phyloP scores from a whole-genome alignment of 2,888 invertebrate species.

The Cistogaster globosa region DNA sequence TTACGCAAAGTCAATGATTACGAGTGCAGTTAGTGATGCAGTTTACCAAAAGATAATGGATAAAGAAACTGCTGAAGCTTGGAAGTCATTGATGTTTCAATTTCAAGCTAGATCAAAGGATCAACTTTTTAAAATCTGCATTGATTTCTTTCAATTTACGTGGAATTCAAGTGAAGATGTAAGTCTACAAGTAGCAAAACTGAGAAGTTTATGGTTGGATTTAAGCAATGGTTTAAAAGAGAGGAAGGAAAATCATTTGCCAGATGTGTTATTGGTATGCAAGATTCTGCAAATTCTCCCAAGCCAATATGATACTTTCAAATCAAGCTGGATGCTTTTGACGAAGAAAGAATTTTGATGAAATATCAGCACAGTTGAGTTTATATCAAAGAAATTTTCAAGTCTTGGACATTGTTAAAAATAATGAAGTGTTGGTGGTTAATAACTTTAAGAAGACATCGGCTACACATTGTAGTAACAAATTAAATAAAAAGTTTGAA shows the following conservation, averaged over 20 bases:
- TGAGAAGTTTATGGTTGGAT: no score
- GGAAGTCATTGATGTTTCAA: conserved; percentile 73
- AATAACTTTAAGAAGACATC: conserved; percentile 7
- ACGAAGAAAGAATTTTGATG: conserved; percentile 20
- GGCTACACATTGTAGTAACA: no score
- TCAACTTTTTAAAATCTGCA: conserved; percentile 77
- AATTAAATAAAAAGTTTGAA: no score
- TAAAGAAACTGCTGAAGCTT: conserved; percentile 76
- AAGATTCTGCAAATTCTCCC: conserved; percentile 55
- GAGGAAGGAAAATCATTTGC: no score
- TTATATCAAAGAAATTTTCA: conserved; percentile 16
- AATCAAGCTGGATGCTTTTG: conserved; percentile 38
- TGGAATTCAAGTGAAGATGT: conserved; percentile 76
- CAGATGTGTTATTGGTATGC: no score
- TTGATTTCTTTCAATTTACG: conserved; percentile 76
- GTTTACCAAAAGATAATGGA: conserved; percentile 79
- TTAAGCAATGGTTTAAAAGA: no score
- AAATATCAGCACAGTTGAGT: conserved; percentile 4
- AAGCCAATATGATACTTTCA: conserved; percentile 68
- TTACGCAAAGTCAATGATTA: conserved; percentile 78
- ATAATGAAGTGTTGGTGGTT: background rate
- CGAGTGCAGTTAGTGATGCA: conserved; percentile 75
- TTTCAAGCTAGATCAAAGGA: conserved; percentile 76
- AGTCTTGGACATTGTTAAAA: background rate
- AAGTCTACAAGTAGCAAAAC: conserved; percentile 52